A percentile compares a stretch with the other conserved stretches of the same genome.
These are phyloP conservation scores for Agrochola lota DNA, from an alignment of 2,888 invertebrate species.

Conservation along the genomic window DNA sequence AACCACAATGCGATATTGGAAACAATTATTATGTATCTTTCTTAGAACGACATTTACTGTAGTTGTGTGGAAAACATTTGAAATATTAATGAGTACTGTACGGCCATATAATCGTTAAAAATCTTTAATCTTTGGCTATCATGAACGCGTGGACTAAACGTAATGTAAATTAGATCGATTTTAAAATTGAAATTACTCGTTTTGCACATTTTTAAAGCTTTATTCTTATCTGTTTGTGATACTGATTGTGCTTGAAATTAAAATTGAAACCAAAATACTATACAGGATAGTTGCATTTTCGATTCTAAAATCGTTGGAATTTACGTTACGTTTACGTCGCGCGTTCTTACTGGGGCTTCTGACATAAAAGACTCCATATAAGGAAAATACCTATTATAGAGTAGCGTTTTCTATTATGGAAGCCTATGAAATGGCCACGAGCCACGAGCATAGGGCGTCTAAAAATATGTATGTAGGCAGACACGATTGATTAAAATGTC, in stretches of 20 bases:
- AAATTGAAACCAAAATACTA: not conserved
- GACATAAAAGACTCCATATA: not conserved
- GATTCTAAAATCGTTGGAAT: not conserved
- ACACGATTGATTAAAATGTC: not conserved
- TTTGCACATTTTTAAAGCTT: not conserved
- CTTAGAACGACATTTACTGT: constrained; percentile 36
- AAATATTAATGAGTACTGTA: constrained; percentile 9
- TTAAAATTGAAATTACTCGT: not conserved
- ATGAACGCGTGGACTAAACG: not conserved
- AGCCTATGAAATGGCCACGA: not conserved
- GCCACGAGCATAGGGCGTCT: not conserved
- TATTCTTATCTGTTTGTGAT: not conserved
- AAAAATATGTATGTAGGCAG: not conserved
- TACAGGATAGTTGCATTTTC: not conserved
- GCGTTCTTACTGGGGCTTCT: not conserved
- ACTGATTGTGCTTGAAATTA: not conserved
- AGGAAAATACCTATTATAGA: not conserved
- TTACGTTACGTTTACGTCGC: too few species aligned
- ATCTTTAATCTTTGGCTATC: not conserved
- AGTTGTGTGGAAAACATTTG: constrained; percentile 10
- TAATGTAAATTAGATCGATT: not conserved
- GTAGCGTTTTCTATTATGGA: not conserved
- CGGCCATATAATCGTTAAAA: not conserved
- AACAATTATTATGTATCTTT: constrained; percentile 46
- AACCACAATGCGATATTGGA: constrained; percentile 50